phyloP scores from a whole-genome alignment of 2,888 invertebrate genomes.

The Lingula anatina region DNA sequence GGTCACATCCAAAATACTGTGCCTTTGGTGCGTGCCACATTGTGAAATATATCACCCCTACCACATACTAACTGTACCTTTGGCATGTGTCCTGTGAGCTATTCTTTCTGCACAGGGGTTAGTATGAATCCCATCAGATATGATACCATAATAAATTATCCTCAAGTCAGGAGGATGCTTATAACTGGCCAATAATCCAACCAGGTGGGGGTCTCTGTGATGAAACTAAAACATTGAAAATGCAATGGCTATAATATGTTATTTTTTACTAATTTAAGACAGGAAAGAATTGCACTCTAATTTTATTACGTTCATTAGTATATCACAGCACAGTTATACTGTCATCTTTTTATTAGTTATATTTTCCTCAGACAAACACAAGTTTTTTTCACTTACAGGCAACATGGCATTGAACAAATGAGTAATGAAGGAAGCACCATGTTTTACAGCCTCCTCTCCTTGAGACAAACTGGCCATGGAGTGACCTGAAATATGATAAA shows the following conservation, averaged over 20 bases:
- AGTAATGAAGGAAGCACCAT: conserved; percentile 88
- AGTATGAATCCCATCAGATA: conserved; percentile 94
- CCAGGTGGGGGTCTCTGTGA: conserved; percentile 93
- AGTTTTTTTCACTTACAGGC: conserved; percentile 64
- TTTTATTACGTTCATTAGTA: no score
- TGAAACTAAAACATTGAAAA: conserved; percentile 71
- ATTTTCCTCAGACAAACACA: background rate
- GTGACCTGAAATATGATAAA: no score
- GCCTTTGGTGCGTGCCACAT: no score
- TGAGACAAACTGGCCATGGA: conserved; percentile 74
- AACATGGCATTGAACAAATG: conserved; percentile 99
- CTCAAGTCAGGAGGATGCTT: conserved; percentile 19
- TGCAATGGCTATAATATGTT: background rate
- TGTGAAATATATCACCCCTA: background rate
- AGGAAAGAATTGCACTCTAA: no score
- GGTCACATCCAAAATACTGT: no score
- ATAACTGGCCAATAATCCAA: conserved; percentile 66
- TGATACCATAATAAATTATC: conserved; percentile 81
- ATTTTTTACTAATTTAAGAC: background rate
- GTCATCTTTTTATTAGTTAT: background rate
- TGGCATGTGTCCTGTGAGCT: conserved; percentile 80
- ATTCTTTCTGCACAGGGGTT: conserved; percentile 93
- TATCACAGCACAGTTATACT: no score
- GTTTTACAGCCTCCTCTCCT: conserved; percentile 76
- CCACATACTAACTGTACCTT: conserved; percentile 59